Percentiles rank a stretch among this genome's conserved stretches.
phyloP scores from a whole-genome alignment of 2,797 vertebrate genomes.

The Triplophysa yarkandensis region DNA sequence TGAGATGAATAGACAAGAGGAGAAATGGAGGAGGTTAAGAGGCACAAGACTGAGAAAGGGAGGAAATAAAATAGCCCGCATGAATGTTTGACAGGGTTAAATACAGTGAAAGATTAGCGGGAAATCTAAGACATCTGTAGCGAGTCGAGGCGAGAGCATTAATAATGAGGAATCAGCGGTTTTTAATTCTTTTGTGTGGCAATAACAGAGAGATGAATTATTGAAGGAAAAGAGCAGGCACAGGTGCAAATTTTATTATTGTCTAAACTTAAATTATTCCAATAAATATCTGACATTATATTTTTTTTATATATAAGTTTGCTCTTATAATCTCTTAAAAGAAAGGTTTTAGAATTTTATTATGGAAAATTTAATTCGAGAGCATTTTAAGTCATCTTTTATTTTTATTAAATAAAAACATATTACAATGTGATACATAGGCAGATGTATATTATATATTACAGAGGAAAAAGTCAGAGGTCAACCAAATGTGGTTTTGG shows the following conservation, averaged over 20 bases:
- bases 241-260: conserved; percentile 72
- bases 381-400: too few relatives aligned
- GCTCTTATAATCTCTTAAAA: conserved; percentile 67
- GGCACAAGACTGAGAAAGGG: conserved; percentile 7
- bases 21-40: conserved; percentile 39
- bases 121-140: conserved; percentile 73
- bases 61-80: conserved; percentile 20
- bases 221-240: conserved; percentile 58
- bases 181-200: conserved; percentile 62
- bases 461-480: too few relatives aligned
- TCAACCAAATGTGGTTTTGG: too few relatives aligned
- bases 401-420: too few relatives aligned
- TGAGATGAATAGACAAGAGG: conserved; percentile 25
- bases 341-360: too few relatives aligned
- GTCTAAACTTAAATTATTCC: conserved; percentile 61
- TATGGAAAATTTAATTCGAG: too few relatives aligned
- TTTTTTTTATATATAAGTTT: conserved; percentile 58
- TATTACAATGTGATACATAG: too few relatives aligned
- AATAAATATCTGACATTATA: conserved; percentile 66
- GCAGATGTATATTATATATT: too few relatives aligned
- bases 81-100: conserved; percentile 62
- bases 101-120: conserved; percentile 60
- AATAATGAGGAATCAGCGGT: conserved; percentile 63
- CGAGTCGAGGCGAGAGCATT: conserved; percentile 54
- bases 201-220: conserved; percentile 67